Conservation (phyloP, 2,797 vertebrate species). For the Tympanoctomys barrerae region DNA sequence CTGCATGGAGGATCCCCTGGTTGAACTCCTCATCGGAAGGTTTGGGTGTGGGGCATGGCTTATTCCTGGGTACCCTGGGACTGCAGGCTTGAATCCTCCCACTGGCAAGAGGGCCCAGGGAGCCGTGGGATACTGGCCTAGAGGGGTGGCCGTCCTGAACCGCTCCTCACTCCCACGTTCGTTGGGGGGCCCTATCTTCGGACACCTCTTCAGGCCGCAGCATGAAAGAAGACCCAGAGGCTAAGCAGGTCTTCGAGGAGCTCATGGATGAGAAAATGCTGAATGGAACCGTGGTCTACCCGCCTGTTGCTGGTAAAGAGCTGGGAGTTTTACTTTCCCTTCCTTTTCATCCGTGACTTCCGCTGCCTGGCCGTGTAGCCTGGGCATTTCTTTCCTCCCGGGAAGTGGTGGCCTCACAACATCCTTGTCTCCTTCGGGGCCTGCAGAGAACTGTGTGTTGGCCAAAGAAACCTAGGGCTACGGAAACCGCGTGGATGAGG, state of each 20-base stretch:
- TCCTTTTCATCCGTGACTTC: not conserved
- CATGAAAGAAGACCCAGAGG: not conserved
- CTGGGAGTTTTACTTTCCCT: not conserved
- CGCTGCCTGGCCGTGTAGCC: not conserved
- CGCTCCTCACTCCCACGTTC: not conserved
- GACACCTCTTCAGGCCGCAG: not conserved
- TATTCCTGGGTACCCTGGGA: not conserved
- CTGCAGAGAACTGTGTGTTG: not conserved
- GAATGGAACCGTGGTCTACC: not conserved
- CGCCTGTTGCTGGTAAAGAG: not conserved
- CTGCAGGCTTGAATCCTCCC: not conserved
- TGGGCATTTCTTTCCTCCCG: not conserved
- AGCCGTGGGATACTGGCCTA: no score
- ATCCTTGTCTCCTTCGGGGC: not conserved
- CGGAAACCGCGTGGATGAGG: not conserved
- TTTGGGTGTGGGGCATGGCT: not conserved
- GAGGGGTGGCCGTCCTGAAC: not conserved
- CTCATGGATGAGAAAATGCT: not conserved
- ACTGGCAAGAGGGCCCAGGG: not conserved
- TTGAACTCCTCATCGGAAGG: not conserved
- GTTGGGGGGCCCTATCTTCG: not conserved
- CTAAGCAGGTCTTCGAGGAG: not conserved
- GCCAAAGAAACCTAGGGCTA: not conserved
- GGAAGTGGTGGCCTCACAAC: not conserved
- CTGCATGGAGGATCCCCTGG: not conserved